Percentiles rank a stretch among this genome's conserved stretches.
phyloP scores from a whole-genome alignment of 2,113 vertebrate species.

The Larimichthys polyactis region DNA sequence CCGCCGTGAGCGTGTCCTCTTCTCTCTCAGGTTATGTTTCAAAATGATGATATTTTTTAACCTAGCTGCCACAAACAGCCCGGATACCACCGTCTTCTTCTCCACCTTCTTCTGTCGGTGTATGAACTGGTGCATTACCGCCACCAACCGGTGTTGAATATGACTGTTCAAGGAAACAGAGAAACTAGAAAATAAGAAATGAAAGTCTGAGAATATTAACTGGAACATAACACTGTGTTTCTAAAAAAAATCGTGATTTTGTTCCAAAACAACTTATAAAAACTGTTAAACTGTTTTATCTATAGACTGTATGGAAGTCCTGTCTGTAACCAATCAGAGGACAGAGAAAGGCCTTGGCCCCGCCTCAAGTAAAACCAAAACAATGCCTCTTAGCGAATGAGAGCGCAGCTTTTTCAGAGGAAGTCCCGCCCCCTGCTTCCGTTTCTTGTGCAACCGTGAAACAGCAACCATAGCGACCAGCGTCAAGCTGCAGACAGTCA shows the following conservation, averaged over 20 bases:
- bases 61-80: background rate
- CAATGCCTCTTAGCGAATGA: slow-evolving; percentile 10
- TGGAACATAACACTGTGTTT: too few species aligned
- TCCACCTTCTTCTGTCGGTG: background rate
- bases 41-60: background rate
- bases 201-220: too few species aligned
- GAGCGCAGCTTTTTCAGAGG: background rate
- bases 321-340: slow-evolving; percentile 10
- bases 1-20: background rate
- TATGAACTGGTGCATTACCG: background rate
- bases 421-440: slow-evolving; percentile 32
- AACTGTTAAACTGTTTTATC: background rate
- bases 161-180: too few species aligned
- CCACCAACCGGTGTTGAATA: background rate
- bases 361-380: slow-evolving; percentile 26
- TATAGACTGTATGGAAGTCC: too few species aligned
- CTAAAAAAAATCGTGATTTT: background rate
- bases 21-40: background rate
- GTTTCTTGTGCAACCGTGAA: slow-evolving; percentile 50
- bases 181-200: too few species aligned
- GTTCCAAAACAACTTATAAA: background rate
- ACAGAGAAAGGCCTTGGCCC: background rate
- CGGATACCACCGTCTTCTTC: background rate
- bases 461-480: background rate
- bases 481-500: slow-evolving; percentile 12